phyloP scores from a whole-genome alignment of 2,888 invertebrate species.

The Strigamia maritima region DNA sequence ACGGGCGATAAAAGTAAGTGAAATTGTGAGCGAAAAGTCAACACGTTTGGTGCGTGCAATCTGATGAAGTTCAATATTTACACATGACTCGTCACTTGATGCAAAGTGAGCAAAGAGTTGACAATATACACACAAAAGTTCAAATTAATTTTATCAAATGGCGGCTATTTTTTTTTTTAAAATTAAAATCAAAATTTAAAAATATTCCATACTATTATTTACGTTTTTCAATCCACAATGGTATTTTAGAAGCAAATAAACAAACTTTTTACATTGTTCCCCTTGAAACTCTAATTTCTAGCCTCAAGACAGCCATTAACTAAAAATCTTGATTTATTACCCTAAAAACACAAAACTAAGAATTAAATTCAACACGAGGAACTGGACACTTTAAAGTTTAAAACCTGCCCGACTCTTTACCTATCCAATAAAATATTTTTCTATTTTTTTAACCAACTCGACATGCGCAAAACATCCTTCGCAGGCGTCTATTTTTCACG shows the following conservation, averaged over 20 bases:
- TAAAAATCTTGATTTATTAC: no score
- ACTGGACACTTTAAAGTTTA: no score
- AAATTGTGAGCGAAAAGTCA: slow-evolving; percentile 24
- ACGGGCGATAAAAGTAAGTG: slow-evolving; percentile 16
- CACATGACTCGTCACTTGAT: slow-evolving; percentile 22
- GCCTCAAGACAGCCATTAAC: no score
- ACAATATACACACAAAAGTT: background rate
- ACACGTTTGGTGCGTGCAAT: slow-evolving; percentile 4
- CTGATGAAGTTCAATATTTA: slow-evolving; percentile 26
- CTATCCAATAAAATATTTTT: background rate
- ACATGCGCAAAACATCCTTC: background rate
- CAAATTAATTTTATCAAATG: background rate
- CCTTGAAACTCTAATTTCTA: no score
- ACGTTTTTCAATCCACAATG: no score
- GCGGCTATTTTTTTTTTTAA: background rate
- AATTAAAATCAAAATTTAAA: no score
- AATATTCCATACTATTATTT: no score
- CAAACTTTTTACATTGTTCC: no score
- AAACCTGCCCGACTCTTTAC: no score
- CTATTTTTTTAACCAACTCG: background rate
- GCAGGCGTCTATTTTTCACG: slow-evolving; percentile 12
- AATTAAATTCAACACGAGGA: no score
- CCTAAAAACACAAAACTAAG: no score
- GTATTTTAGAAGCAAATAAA: no score
- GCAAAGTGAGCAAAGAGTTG: background rate